Evolutionary conservation across 2,888 invertebrate genomes (phyloP).

Genomic region (Agrotis segetum): DNA sequence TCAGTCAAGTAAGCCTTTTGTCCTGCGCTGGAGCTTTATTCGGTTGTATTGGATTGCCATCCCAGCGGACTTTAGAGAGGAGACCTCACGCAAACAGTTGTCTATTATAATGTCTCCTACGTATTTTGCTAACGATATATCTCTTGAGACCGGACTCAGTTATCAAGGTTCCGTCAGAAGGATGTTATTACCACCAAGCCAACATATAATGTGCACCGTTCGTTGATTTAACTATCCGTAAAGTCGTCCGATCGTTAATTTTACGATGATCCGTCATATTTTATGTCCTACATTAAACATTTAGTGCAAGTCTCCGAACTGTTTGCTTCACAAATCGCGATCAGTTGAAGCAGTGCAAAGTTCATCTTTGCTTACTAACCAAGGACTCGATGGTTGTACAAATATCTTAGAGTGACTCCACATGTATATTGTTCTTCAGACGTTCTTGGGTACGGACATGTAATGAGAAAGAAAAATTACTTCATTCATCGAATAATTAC

Average conservation of each 20-base stretch:
- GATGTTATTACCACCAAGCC: not conserved
- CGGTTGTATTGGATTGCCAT: not conserved
- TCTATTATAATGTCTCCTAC: not conserved
- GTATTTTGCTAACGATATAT: not conserved
- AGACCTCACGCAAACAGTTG: not conserved
- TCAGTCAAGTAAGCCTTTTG: not conserved
- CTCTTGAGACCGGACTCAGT: not conserved
- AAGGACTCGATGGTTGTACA: conserved; percentile 29
- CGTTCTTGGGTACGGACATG: too few species aligned
- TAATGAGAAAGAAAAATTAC: too few species aligned
- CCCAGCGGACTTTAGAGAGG: not conserved
- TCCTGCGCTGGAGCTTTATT: not conserved
- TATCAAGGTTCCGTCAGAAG: not conserved
- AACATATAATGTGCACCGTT: conserved; percentile 9
- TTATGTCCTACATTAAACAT: conserved; percentile 44
- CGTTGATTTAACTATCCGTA: conserved; percentile 33
- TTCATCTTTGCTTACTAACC: conserved; percentile 29
- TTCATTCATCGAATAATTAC: too few species aligned
- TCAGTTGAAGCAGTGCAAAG: conserved; percentile 29
- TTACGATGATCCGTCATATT: conserved; percentile 42
- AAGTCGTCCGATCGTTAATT: conserved; percentile 31
- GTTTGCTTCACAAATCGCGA: conserved; percentile 42
- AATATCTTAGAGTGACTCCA: conserved; percentile 8
- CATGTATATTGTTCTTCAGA: too few species aligned
- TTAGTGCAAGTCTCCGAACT: conserved; percentile 27